These are phyloP conservation scores for Drosophila trichaetosa DNA, from an alignment of 2,888 invertebrate species.

Conservation along the genomic window DNA sequence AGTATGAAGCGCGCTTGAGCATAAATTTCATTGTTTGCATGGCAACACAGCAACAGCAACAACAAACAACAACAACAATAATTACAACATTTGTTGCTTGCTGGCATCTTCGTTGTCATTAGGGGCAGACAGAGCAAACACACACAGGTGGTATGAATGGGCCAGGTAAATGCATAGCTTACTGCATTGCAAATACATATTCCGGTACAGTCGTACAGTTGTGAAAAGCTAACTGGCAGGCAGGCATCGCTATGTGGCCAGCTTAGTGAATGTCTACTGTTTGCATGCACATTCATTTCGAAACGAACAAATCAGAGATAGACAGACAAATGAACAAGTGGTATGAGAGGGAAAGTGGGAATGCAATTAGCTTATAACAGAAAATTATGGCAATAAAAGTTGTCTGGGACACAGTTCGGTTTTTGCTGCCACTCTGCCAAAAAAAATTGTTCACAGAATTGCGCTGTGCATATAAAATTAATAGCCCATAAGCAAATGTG, in stretches of 20 bases:
- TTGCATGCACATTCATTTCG: slow-evolving; percentile 7
- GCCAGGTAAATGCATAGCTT: slow-evolving; percentile 35
- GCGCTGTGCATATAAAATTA: slow-evolving; percentile 2
- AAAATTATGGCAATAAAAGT: slow-evolving; percentile 29
- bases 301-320: slow-evolving; percentile 10
- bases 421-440: slow-evolving; percentile 2
- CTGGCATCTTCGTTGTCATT: slow-evolving; percentile 32
- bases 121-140: slow-evolving; percentile 14
- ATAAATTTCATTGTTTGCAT: slow-evolving; percentile 57
- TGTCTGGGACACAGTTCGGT: slow-evolving; percentile 1
- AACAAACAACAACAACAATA: not conserved
- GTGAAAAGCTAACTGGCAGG: not conserved
- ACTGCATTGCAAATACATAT: slow-evolving; percentile 24
- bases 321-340: not conserved
- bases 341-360: not conserved
- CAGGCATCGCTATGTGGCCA: slow-evolving; percentile 6
- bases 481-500: not conserved
- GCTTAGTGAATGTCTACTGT: slow-evolving; percentile 21
- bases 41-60: slow-evolving; percentile 13
- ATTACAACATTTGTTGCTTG: slow-evolving; percentile 23
- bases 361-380: slow-evolving; percentile 24
- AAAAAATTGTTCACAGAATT: slow-evolving; percentile 2
- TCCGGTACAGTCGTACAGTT: slow-evolving; percentile 23
- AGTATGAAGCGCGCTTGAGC: slow-evolving; percentile 42
- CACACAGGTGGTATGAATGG: slow-evolving; percentile 39